Evolutionary conservation across 2,888 invertebrate species (phyloP).

Genomic region (Cheilosia vulpina): DNA sequence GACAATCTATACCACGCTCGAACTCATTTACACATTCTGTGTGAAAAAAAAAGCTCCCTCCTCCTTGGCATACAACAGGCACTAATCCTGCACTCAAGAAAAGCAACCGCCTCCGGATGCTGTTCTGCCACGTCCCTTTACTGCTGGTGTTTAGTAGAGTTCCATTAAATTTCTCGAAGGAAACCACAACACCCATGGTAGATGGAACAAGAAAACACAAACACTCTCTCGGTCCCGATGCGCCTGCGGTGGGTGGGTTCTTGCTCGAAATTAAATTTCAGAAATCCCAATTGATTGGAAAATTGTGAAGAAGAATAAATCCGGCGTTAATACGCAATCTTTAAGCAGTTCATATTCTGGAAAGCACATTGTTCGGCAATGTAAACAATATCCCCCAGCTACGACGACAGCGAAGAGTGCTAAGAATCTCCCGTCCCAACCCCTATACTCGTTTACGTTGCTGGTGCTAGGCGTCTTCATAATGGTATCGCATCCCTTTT

Average conservation of each 20-base stretch:
- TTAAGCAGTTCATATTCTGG: constrained; percentile 74
- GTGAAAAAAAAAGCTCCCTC: constrained; percentile 7
- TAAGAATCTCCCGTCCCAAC: constrained; percentile 27
- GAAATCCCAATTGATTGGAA: constrained; percentile 75
- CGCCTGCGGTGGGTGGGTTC: constrained; percentile 72
- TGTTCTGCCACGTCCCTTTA: constrained; percentile 31
- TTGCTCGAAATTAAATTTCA: constrained; percentile 73
- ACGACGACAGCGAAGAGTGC: constrained; percentile 23
- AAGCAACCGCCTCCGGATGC: constrained; percentile 68
- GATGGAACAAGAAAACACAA: constrained; percentile 22
- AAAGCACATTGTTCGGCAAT: constrained; percentile 69
- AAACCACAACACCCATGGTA: constrained; percentile 48
- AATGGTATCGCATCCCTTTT: constrained; percentile 55
- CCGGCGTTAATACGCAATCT: constrained; percentile 72
- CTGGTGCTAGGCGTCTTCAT: background rate
- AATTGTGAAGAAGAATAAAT: constrained; percentile 74
- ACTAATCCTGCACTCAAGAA: constrained; percentile 75
- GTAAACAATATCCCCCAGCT: constrained; percentile 62
- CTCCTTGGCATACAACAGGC: constrained; percentile 47
- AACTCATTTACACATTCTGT: constrained; percentile 59
- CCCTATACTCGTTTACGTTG: background rate
- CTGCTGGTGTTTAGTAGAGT: constrained; percentile 7
- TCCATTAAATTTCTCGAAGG: constrained; percentile 60
- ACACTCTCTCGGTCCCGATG: constrained; percentile 18
- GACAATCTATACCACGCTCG: constrained; percentile 13